Evolutionary conservation across 1,140 invertebrate species (phyloP).

Genomic region (Leptestheria dahalacensis): DNA sequence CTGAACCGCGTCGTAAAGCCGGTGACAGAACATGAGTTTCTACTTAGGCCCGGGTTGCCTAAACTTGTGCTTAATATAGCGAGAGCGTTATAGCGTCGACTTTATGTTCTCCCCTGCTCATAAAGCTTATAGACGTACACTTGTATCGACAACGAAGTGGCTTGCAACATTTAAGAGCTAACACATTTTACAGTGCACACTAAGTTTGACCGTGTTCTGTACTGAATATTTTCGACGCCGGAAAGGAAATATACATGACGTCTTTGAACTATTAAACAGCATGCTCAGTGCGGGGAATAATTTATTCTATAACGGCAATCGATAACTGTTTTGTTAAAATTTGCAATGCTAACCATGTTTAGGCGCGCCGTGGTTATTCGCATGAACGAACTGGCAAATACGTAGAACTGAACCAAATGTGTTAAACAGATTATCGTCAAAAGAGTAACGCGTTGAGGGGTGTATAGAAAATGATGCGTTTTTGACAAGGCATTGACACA

Average conservation of each 20-base stretch:
- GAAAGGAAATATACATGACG: no score
- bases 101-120: not conserved
- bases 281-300: no score
- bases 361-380: no score
- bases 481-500: not conserved
- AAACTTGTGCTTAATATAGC: not conserved
- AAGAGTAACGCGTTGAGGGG: not conserved
- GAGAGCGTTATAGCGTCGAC: not conserved
- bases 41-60: constrained; percentile 3
- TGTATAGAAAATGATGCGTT: not conserved
- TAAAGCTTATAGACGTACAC: not conserved
- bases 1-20: constrained; percentile 10
- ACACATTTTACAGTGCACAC: no score
- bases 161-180: not conserved
- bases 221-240: no score
- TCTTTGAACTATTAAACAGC: no score
- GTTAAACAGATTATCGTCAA: not conserved
- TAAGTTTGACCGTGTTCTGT: no score
- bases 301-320: no score
- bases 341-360: no score
- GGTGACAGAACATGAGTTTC: constrained; percentile 13
- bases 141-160: not conserved
- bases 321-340: no score
- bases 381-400: not conserved
- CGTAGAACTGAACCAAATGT: not conserved